Evolutionary conservation across 2,113 vertebrate species (phyloP), one percentile per base, ranked within the genome.

Genomic region (Podiceps cristatus): DNA sequence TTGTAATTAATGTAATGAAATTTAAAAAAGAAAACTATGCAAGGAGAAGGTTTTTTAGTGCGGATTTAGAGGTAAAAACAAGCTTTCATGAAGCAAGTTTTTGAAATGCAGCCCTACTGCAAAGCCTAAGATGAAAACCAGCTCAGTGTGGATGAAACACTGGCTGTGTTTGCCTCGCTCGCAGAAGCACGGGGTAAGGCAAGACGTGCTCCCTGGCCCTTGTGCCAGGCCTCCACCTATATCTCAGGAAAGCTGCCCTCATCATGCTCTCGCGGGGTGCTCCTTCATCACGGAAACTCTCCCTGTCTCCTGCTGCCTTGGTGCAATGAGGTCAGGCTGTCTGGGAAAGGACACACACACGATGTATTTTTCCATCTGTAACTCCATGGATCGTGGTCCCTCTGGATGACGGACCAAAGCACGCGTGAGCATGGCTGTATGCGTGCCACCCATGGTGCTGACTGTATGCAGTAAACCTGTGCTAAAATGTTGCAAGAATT

Each of bases 211-310:
- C n/a, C n/a, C n/a, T n/a, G n/a, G n/a, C n/a, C n/a, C n/a, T n/a
- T n/a, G n/a, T n/a, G n/a, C n/a, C 59, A 55, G 67, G 18, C 20
- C 18, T 84, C 40, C 7, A 18, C n/a, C 13, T 40, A 11, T 5
- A 53, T 18, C n/a, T 85, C 47, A 47, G n/a, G 18, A 6, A 67
- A 78, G 37, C 8, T 88, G 33, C 28, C 13, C 19, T 72, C 17
- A 68, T n/a, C 9, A 15, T 3, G 0, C 29, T 63, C 25, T 55
- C 0, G 0, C 23, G n/a, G n/a, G n/a, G n/a, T 56, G 13, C 56
- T 76, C 49, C 68, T 84, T n/a, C 58, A 88, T 49, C 53, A 47
- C n/a, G 91, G 56, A 67, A 92, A 60, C 18, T 8, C 5, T 63
- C 16, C 20, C 16, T 49, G 2, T 12, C 7, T 71, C 42, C 17